Conservation (phyloP, 2,888 invertebrate genomes). For the Oxyteleia sp. region DNA sequence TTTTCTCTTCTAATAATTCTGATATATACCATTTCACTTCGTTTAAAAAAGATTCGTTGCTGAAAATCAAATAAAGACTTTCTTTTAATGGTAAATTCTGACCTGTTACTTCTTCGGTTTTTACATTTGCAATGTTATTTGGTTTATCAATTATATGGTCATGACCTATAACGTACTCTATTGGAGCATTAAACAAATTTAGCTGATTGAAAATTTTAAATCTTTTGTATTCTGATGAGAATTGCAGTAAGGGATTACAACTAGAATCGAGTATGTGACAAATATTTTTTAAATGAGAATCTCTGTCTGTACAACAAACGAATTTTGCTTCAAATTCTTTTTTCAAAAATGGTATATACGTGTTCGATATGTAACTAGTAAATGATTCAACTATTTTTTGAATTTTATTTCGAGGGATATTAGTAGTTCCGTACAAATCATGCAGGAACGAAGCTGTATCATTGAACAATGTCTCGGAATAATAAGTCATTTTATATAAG, state of each 20-base stretch:
- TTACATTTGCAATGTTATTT: conserved; percentile 13
- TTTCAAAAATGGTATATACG: conserved; percentile 41
- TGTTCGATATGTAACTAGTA: conserved; percentile 25
- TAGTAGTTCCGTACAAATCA: conserved; percentile 15
- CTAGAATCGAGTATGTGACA: not conserved
- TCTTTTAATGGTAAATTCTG: conserved; percentile 1
- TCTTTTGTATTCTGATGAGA: conserved; percentile 5
- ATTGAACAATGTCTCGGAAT: too few relatives aligned
- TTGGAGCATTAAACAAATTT: conserved; percentile 32
- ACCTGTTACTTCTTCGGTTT: conserved; percentile 7
- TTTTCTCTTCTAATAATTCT: not conserved
- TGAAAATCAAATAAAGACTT: conserved; percentile 5
- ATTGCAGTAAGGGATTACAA: not conserved
- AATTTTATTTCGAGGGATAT: conserved; percentile 30
- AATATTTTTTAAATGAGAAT: too few relatives aligned
- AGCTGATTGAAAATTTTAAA: conserved; percentile 30
- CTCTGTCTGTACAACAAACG: not conserved
- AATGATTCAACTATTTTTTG: conserved; percentile 24
- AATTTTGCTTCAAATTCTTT: conserved; percentile 10
- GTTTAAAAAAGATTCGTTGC: not conserved
- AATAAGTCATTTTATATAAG: too few relatives aligned
- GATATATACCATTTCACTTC: conserved; percentile 1
- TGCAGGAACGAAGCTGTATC: conserved; percentile 12
- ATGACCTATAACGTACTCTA: conserved; percentile 42
- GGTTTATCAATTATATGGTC: not conserved